Percentiles rank a stretch among this genome's conserved stretches.
phyloP scores from a whole-genome alignment of 2,113 vertebrate genomes.

The Columbina picui region DNA sequence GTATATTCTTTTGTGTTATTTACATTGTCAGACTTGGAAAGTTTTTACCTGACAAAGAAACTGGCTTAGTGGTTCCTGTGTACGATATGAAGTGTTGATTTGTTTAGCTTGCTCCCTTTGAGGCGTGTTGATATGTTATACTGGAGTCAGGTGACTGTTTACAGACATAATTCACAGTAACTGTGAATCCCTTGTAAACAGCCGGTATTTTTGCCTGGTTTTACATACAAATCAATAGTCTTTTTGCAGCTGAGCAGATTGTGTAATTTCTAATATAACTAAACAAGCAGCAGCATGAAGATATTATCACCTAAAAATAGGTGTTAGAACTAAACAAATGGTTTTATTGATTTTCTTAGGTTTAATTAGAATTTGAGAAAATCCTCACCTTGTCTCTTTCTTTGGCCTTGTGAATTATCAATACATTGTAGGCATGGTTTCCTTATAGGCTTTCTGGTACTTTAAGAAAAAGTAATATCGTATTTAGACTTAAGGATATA shows the following conservation, averaged over 20 bases:
- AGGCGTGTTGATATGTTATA: not conserved
- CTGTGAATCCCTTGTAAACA: not conserved
- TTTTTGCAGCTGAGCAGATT: not conserved
- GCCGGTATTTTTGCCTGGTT: not conserved
- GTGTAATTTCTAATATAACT: not conserved
- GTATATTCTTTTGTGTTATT: not conserved
- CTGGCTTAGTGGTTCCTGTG: not conserved
- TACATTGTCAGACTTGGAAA: not conserved
- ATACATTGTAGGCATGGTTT: not conserved
- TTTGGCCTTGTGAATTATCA: not conserved
- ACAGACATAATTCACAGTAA: not conserved
- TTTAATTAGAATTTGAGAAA: conserved; percentile 39
- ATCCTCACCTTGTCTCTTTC: not conserved
- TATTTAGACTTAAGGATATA: not conserved
- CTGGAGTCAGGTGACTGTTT: not conserved
- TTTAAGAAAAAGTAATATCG: not conserved
- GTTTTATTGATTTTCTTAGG: conserved; percentile 24
- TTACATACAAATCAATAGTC: not conserved
- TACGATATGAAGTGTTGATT: not conserved
- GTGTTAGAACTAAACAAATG: conserved; percentile 14
- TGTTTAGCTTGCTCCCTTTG: not conserved
- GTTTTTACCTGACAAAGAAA: not conserved
- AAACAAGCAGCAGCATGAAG: not conserved
- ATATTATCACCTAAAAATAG: not conserved
- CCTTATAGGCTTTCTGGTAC: not conserved